Conservation (phyloP, 53 echinoderm and acorn worm species). For the Patiria pectinifera region DNA sequence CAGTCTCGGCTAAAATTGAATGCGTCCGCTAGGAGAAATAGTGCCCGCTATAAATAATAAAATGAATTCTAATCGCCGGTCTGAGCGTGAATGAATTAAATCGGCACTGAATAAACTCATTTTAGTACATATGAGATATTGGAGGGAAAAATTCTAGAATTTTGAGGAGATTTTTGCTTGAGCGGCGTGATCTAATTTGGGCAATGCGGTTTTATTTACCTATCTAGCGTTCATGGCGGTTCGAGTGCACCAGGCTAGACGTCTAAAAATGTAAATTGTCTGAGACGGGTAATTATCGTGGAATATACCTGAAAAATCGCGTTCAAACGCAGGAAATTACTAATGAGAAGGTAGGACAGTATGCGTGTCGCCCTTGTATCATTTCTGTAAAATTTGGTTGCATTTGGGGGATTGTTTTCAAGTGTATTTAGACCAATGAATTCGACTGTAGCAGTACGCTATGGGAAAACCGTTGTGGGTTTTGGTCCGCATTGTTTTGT, state of each 20-base stretch:
- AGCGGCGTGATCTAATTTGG: constrained; percentile 34
- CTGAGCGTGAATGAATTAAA: neutral
- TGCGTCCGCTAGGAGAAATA: constrained; percentile 42
- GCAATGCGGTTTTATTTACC: constrained; percentile 62
- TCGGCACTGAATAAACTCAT: neutral
- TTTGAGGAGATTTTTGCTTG: neutral
- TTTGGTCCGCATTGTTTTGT: too few relatives aligned
- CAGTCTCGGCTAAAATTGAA: constrained; percentile 32
- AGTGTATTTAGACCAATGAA: neutral
- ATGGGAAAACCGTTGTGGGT: too few relatives aligned
- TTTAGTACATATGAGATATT: neutral
- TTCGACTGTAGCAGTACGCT: too few relatives aligned
- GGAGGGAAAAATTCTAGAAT: neutral
- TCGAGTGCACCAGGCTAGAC: constrained; percentile 46
- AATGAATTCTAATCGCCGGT: neutral
- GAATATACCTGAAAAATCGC: constrained; percentile 54
- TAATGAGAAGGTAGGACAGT: constrained; percentile 54
- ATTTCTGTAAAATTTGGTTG: neutral
- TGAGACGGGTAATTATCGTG: constrained; percentile 28
- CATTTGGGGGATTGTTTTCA: neutral
- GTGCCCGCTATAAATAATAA: neutral
- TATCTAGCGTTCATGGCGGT: constrained; percentile 48
- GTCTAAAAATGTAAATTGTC: constrained; percentile 36
- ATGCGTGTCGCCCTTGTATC: neutral
- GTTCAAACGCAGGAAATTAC: constrained; percentile 52